Conservation (phyloP, 2,797 vertebrate species). For the Syngnathus rostellatus region DNA sequence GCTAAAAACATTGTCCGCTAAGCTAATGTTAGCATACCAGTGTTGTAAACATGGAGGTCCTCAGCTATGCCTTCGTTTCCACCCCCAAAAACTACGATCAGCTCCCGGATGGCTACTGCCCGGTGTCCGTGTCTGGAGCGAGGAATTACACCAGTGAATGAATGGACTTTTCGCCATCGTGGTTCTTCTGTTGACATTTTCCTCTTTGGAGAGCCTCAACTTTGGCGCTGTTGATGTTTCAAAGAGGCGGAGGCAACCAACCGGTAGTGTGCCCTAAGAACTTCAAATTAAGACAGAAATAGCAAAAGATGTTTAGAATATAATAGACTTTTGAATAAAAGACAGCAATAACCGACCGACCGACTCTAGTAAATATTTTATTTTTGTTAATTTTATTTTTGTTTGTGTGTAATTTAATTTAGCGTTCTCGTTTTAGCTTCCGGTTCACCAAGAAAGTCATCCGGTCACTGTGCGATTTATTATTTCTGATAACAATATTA, state of each 20-base stretch:
- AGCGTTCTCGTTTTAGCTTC: no score
- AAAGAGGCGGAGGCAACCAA: slow-evolving; percentile 21
- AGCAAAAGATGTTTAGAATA: no score
- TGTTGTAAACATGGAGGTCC: slow-evolving; percentile 94
- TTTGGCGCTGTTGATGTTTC: slow-evolving; percentile 60
- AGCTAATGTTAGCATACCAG: slow-evolving; percentile 71
- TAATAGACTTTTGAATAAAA: no score
- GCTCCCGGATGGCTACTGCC: slow-evolving; percentile 85
- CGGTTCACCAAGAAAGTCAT: no score
- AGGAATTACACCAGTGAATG: slow-evolving; percentile 81
- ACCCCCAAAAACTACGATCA: slow-evolving; percentile 91
- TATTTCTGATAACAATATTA: no score
- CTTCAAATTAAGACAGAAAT: background rate
- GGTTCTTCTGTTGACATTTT: slow-evolving; percentile 51
- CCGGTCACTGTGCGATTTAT: no score
- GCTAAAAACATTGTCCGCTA: slow-evolving; percentile 62
- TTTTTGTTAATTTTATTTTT: no score
- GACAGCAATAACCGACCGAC: no score
- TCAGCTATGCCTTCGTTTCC: slow-evolving; percentile 94
- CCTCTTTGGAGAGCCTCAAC: slow-evolving; percentile 12
- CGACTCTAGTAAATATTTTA: no score
- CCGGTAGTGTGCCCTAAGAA: background rate
- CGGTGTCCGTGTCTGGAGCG: slow-evolving; percentile 90
- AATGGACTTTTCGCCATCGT: slow-evolving; percentile 81
- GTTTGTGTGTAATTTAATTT: no score